Evolutionary conservation across 2,888 invertebrate genomes (phyloP).

Genomic region (Campoplex capitator): DNA sequence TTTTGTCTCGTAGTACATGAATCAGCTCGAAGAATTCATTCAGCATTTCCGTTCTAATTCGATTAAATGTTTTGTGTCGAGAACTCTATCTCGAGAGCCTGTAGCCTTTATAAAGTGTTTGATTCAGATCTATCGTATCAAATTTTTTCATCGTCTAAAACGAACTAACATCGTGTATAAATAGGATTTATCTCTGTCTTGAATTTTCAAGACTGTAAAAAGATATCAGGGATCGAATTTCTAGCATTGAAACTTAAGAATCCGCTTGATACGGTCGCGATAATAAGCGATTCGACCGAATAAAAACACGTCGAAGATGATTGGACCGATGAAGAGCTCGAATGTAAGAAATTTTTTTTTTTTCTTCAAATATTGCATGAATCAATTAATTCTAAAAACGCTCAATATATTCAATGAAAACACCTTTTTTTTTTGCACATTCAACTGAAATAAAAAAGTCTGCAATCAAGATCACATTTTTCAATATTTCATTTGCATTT

Average conservation of each 20-base stretch:
- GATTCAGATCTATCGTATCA: conserved; percentile 6
- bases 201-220: background rate
- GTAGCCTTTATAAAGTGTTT: background rate
- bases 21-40: conserved; percentile 4
- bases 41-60: conserved; percentile 35
- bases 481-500: no score
- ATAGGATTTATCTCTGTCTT: background rate
- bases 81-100: background rate
- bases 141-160: background rate
- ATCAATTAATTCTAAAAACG: background rate
- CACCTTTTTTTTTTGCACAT: background rate
- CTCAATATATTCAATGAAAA: background rate
- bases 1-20: background rate
- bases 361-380: no score
- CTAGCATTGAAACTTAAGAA: conserved; percentile 36
- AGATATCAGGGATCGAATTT: conserved; percentile 32
- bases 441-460: background rate
- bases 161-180: background rate
- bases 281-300: background rate
- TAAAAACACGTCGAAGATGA: background rate
- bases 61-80: conserved; percentile 15
- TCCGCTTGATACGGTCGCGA: conserved; percentile 16
- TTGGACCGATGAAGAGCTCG: background rate
- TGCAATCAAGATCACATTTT: background rate
- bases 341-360: background rate